These are phyloP conservation scores for Motacilla tschutschensis DNA, from an alignment of 2,113 vertebrate genomes.

Conservation along the genomic window DNA sequence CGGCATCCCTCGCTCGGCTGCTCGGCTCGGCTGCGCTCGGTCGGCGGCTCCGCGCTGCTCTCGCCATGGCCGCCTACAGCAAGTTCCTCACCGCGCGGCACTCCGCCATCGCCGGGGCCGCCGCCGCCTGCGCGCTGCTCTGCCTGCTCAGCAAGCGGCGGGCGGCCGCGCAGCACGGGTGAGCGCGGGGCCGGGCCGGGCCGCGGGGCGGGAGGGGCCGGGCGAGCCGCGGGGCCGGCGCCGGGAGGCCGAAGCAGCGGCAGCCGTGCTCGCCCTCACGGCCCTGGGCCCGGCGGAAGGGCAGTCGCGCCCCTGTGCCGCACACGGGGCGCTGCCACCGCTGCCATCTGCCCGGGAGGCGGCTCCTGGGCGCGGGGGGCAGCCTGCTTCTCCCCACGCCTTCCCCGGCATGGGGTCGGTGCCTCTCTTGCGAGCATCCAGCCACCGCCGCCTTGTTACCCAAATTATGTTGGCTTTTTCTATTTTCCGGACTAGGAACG, in stretches of 20 bases:
- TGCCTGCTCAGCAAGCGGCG: slow-evolving; percentile 78
- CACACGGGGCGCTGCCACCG: background rate
- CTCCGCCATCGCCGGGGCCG: slow-evolving; percentile 82
- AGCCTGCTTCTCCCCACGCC: background rate
- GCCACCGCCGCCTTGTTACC: rapidly evolving
- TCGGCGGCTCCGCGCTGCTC: background rate
- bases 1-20: slow-evolving; percentile 39
- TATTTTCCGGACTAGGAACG: rapidly evolving
- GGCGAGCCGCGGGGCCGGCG: background rate
- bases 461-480: rapidly evolving
- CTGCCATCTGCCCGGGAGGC: too few species aligned
- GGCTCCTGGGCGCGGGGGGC: background rate
- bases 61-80: slow-evolving; percentile 88
- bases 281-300: background rate
- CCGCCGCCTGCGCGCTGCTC: slow-evolving; percentile 76
- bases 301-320: background rate
- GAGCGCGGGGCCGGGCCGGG: background rate
- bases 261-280: background rate
- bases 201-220: too few species aligned
- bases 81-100: slow-evolving; percentile 87
- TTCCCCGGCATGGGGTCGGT: too few species aligned
- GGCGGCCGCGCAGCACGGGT: background rate
- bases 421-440: rapidly evolving
- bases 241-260: background rate
- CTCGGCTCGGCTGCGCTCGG: background rate